phyloP scores from a whole-genome alignment of 1,140 invertebrate genomes.

The Caerostris darwini region DNA sequence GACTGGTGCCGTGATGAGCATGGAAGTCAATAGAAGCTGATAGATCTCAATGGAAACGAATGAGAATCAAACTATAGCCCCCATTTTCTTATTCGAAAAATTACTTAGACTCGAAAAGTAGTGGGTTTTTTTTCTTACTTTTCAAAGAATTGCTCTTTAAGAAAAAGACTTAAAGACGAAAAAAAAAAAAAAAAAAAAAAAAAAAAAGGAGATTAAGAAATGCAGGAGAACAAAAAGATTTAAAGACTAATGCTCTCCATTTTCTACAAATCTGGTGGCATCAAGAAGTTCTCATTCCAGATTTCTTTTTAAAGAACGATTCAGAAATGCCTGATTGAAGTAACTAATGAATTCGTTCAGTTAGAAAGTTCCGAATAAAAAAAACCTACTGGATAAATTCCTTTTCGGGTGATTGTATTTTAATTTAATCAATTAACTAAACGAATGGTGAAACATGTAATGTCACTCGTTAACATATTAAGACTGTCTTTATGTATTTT shows the following conservation, averaged over 20 bases:
- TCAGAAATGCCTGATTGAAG: slow-evolving; percentile 65
- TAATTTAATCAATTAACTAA: slow-evolving; percentile 63
- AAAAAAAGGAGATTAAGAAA: slow-evolving; percentile 27
- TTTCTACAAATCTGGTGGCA: slow-evolving; percentile 49
- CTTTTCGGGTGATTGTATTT: slow-evolving; percentile 46
- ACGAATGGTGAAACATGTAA: slow-evolving; percentile 44
- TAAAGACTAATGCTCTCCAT: slow-evolving; percentile 59
- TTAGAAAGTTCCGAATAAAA: neutral
- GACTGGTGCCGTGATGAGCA: too few relatives aligned
- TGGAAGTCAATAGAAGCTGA: too few relatives aligned
- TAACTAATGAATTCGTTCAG: slow-evolving; percentile 64
- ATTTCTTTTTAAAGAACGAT: slow-evolving; percentile 65
- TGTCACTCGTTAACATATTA: slow-evolving; percentile 19
- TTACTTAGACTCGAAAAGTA: slow-evolving; percentile 24
- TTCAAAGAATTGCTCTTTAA: slow-evolving; percentile 45
- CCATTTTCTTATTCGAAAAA: neutral
- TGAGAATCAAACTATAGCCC: slow-evolving; percentile 6
- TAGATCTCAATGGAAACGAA: neutral
- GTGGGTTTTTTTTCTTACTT: neutral
- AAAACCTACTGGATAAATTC: neutral
- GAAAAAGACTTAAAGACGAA: slow-evolving; percentile 9
- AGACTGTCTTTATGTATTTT: neutral
- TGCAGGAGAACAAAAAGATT: slow-evolving; percentile 50
- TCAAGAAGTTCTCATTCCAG: slow-evolving; percentile 45
- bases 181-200: neutral